Base-by-base conservation (phyloP, 2,888 invertebrate species). In the Beris chalybata region DNA sequence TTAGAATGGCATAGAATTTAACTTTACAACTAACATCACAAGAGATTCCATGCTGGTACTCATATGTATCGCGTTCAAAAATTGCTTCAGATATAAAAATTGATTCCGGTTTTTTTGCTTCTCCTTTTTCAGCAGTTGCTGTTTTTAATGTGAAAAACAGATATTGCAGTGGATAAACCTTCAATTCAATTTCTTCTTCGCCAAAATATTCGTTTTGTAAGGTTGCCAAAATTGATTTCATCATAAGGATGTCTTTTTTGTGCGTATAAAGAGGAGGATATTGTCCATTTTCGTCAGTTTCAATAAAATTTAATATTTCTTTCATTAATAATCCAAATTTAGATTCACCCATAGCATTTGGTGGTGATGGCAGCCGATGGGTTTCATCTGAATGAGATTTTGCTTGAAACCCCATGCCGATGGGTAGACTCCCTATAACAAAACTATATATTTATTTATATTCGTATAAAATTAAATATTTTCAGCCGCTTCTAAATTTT, bases 391-490 rank as follows among this genome's bases (percentile, higher is more conserved):
- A 77, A 67, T 79, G 78, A n/a, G 80, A 72, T 55, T 76, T 74
- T 0, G 85, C 82, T 15, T 80, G 80, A 68, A 78, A 75, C 3
- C 76, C 75, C 70, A 81, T 84, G 0, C 85, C 86, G 58, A 78
- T 63, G 29, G 77, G 78, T 30, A 82, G 48, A 12, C 30, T 31
- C 7, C 55, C 65, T 65, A 54, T 15, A 32, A 32, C 7, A 7
- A 22, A 22, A 22, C 3, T 22, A 22, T 22, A 22, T 22, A 22
- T 22, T 22, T 22, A 22, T 22, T 22, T 22, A 22, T 22, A 22
- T 22, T 22, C 3, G 3, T 22, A 22, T 22, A 22, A 22, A 22
- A 22, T 22, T 22, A 3, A 22, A 22, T 22, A 2, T 22, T 22
- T 22, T 22, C 22, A 22, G 22, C 22, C 22, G 22, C 22, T 22